Evolutionary conservation across 2,888 invertebrate genomes (phyloP).

Genomic region (Drosophila maculinotata): DNA sequence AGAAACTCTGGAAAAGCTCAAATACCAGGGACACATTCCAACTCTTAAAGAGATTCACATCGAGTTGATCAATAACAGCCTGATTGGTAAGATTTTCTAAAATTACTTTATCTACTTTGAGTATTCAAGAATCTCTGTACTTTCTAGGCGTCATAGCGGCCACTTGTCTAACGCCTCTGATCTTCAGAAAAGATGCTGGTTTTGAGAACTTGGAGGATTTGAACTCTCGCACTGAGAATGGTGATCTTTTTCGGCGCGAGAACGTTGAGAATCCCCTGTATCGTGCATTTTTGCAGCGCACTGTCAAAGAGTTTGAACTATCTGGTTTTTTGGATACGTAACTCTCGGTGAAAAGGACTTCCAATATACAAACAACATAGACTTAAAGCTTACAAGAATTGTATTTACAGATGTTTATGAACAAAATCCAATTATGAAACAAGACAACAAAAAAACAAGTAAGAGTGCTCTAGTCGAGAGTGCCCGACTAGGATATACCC

Average conservation of each 20-base stretch:
- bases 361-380: slow-evolving; percentile 12
- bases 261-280: slow-evolving; percentile 84
- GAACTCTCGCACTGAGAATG: slow-evolving; percentile 78
- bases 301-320: slow-evolving; percentile 83
- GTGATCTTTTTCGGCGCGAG: slow-evolving; percentile 77
- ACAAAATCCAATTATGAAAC: too few relatives aligned
- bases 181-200: slow-evolving; percentile 80
- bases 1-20: slow-evolving; percentile 79
- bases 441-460: too few relatives aligned
- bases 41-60: slow-evolving; percentile 83
- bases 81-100: slow-evolving; percentile 73
- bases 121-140: background rate
- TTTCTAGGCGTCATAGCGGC: slow-evolving; percentile 83
- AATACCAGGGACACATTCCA: slow-evolving; percentile 81
- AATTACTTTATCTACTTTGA: background rate
- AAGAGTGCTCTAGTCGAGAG: too few relatives aligned
- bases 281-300: slow-evolving; percentile 81
- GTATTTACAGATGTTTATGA: too few relatives aligned
- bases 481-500: too few relatives aligned
- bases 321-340: slow-evolving; percentile 83
- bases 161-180: slow-evolving; percentile 83
- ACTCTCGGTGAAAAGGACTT: slow-evolving; percentile 20
- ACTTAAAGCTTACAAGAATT: slow-evolving; percentile 3
- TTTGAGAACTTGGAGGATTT: slow-evolving; percentile 79
- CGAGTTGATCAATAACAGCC: slow-evolving; percentile 82